These are phyloP conservation scores for Pseudochirops cupreus DNA, from an alignment of 2,797 vertebrate species.

Conservation along the genomic window DNA sequence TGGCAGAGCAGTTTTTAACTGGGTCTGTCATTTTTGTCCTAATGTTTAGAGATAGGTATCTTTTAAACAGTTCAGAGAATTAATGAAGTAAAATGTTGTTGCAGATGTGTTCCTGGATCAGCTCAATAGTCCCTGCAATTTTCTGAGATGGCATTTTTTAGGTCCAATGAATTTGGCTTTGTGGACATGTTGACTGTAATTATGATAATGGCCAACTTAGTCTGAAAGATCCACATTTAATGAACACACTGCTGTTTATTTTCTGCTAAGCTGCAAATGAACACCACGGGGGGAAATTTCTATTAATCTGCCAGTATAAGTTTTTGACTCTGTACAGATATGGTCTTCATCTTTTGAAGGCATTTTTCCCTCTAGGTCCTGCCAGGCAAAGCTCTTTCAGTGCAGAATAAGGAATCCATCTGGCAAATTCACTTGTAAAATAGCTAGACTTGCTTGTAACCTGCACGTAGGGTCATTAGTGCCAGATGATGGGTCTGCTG, in stretches of 20 bases:
- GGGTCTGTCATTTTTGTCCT: neutral
- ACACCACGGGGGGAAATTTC: neutral
- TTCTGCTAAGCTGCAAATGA: conserved; percentile 33
- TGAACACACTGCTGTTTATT: conserved; percentile 5
- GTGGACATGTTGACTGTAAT: conserved; percentile 55
- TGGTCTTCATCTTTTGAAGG: neutral
- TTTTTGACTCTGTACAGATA: neutral
- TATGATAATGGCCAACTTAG: conserved; percentile 34
- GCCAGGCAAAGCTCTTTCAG: neutral
- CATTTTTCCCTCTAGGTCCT: accelerated
- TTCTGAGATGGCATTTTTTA: conserved; percentile 34
- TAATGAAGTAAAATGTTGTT: conserved; percentile 46
- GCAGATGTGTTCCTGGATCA: neutral
- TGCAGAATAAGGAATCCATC: neutral
- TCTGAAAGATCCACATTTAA: conserved; percentile 34
- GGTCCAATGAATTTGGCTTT: neutral
- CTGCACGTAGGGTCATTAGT: neutral
- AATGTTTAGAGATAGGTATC: neutral
- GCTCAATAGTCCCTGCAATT: neutral
- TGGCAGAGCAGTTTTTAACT: neutral
- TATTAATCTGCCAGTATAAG: conserved; percentile 22
- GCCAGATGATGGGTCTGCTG: neutral
- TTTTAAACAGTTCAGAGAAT: neutral
- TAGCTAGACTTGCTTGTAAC: conserved; percentile 43
- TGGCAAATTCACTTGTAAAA: conserved; percentile 29